phyloP scores from a whole-genome alignment of 1,140 invertebrate genomes.

The Archegozetes longisetosus region DNA sequence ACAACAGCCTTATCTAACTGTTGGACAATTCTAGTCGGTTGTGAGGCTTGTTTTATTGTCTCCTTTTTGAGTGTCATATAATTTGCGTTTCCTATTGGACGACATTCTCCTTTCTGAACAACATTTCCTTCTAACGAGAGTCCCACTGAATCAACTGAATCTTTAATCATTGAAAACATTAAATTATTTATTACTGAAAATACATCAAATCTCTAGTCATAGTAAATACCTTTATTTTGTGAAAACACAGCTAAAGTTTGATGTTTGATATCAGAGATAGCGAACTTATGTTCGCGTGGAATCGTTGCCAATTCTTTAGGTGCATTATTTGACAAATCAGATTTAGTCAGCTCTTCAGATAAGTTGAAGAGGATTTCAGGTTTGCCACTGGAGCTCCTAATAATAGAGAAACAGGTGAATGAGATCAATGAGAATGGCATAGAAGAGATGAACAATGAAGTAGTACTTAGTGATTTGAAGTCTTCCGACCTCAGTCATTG shows the following conservation, averaged over 20 bases:
- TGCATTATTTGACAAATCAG: neutral
- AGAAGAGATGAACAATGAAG: neutral
- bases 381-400: slow-evolving; percentile 34
- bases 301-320: slow-evolving; percentile 42
- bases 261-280: slow-evolving; percentile 66
- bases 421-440: neutral
- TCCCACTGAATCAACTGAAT: slow-evolving; percentile 42
- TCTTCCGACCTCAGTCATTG: slow-evolving; percentile 58
- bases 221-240: slow-evolving; percentile 13
- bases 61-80: slow-evolving; percentile 73
- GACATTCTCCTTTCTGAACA: slow-evolving; percentile 81
- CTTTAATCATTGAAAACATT: neutral
- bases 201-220: slow-evolving; percentile 10
- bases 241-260: slow-evolving; percentile 80
- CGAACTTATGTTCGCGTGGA: slow-evolving; percentile 73
- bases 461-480: slow-evolving; percentile 51
- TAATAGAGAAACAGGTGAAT: neutral
- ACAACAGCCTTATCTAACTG: slow-evolving; percentile 17
- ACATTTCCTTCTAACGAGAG: slow-evolving; percentile 79
- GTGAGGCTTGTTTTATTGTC: slow-evolving; percentile 16
- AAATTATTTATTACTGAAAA: neutral
- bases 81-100: slow-evolving; percentile 63
- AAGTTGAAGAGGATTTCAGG: slow-evolving; percentile 51
- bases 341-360: slow-evolving; percentile 46
- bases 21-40: slow-evolving; percentile 15